phyloP scores from a whole-genome alignment of 2,797 vertebrate species.

The Onychomys arenicola region DNA sequence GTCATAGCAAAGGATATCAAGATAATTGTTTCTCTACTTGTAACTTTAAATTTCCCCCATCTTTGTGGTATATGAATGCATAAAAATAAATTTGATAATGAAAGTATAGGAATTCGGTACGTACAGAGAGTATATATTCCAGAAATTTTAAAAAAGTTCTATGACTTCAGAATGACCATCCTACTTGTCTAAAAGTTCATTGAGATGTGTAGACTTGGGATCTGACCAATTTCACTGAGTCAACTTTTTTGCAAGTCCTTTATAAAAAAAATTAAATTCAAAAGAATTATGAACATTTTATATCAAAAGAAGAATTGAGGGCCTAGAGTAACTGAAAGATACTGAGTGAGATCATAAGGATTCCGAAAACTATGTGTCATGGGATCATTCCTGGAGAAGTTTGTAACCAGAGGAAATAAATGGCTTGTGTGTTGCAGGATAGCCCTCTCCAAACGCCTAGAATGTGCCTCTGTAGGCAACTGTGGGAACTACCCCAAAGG shows the following conservation, averaged over 20 bases:
- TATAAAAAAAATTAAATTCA: neutral
- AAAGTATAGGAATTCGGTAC: neutral
- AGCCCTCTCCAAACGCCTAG: neutral
- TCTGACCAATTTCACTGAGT: neutral
- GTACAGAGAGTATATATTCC: neutral
- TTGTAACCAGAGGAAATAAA: neutral
- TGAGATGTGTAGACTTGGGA: neutral
- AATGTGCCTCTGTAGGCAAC: neutral
- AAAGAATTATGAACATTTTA: neutral
- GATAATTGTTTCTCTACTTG: neutral
- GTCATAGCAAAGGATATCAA: neutral
- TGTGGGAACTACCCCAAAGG: neutral
- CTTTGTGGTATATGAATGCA: neutral
- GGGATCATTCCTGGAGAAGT: neutral
- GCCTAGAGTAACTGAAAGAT: neutral
- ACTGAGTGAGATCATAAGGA: neutral
- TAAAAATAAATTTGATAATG: neutral
- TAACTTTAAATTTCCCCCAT: neutral
- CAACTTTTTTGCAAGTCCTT: neutral
- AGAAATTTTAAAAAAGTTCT: neutral
- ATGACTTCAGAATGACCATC: neutral
- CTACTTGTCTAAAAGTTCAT: neutral
- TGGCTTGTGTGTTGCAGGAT: neutral
- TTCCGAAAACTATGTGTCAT: neutral
- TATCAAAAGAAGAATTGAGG: neutral